phyloP scores from a whole-genome alignment of 2,797 vertebrate species.

The Sternarchorhynchus goeldii region DNA sequence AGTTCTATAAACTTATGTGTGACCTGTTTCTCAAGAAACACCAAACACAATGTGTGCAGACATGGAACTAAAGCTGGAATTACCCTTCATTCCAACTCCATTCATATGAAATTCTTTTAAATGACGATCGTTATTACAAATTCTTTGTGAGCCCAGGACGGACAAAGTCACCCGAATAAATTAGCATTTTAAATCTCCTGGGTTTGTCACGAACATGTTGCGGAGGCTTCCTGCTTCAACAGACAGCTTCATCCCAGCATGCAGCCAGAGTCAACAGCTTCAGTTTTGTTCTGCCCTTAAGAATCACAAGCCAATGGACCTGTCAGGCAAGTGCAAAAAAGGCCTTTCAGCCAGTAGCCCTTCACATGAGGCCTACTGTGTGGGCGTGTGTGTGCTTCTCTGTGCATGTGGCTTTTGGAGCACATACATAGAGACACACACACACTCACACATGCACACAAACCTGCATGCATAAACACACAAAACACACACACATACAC shows the following conservation, averaged over 20 bases:
- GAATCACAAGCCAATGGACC: conserved; percentile 19
- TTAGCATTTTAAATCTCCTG: conserved; percentile 6
- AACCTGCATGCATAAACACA: too few relatives aligned
- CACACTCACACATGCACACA: too few relatives aligned
- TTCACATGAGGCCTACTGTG: background rate
- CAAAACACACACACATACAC: conserved; percentile 34
- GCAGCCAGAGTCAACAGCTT: conserved; percentile 7
- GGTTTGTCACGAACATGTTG: background rate
- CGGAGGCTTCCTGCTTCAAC: background rate
- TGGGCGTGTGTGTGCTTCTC: too few relatives aligned
- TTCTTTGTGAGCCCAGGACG: conserved; percentile 1
- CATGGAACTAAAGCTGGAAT: background rate
- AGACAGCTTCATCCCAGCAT: conserved; percentile 4
- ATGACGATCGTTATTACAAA: background rate
- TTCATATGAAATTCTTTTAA: background rate
- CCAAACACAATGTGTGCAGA: too few relatives aligned
- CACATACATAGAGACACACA: too few relatives aligned
- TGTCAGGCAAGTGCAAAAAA: conserved; percentile 3
- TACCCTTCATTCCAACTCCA: background rate
- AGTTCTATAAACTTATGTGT: too few relatives aligned
- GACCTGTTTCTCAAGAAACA: too few relatives aligned
- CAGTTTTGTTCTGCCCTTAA: background rate
- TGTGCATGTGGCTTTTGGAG: too few relatives aligned
- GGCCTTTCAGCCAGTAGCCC: background rate
- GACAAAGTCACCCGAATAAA: background rate